A percentile compares a stretch with the other conserved stretches of the same genome.
Evolutionary conservation across 1,140 invertebrate genomes (phyloP).

Genomic region (Tetramorium parvispinum): DNA sequence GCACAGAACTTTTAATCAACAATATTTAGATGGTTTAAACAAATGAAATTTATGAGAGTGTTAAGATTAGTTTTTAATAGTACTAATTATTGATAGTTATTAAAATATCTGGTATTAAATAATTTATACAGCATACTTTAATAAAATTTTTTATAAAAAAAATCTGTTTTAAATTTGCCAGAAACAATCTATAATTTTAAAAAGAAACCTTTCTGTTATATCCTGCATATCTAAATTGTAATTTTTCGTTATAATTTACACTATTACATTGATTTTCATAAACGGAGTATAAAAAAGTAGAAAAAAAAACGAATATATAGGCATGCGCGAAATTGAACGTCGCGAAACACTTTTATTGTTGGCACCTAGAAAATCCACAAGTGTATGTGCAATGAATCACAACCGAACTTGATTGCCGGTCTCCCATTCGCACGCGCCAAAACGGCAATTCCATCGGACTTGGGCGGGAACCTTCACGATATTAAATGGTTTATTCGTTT

Average conservation of each 20-base stretch:
- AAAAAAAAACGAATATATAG: not conserved
- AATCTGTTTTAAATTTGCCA: not conserved
- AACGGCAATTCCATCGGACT: constrained; percentile 37
- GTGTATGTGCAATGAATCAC: constrained; percentile 41
- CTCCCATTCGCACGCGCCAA: constrained; percentile 19
- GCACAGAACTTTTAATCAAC: not conserved
- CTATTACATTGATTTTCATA: not conserved
- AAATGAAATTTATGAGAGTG: not conserved
- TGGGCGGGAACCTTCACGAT: constrained; percentile 2
- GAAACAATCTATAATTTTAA: not conserved
- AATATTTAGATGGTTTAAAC: not conserved
- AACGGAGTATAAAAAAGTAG: not conserved
- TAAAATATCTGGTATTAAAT: not conserved
- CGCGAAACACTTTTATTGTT: not conserved
- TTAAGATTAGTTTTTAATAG: not conserved
- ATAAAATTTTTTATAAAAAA: not conserved
- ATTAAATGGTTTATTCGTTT: constrained; percentile 48
- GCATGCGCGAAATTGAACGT: not conserved
- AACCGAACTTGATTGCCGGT: not conserved
- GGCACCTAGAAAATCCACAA: constrained; percentile 4
- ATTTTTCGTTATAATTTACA: not conserved
- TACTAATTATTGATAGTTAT: not conserved
- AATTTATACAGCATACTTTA: not conserved
- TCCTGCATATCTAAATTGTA: not conserved
- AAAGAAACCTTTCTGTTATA: not conserved